phyloP scores from a whole-genome alignment of 53 echinoderm and acorn worm genomes.

The Stichopus horrens region DNA sequence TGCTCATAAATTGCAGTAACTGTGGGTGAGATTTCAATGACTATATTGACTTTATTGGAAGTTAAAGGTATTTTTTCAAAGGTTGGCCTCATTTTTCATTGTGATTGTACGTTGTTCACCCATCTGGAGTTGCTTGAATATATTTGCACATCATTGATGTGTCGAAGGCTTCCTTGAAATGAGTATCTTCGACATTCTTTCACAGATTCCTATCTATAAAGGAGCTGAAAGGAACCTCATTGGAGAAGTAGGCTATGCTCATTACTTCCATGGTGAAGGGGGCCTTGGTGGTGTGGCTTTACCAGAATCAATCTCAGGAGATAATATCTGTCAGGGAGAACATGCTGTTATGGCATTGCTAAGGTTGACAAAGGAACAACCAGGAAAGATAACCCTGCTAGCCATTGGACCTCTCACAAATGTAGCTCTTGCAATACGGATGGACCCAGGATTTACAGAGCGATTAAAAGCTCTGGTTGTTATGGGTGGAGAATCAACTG shows the following conservation, averaged over 20 bases:
- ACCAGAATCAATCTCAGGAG: slow-evolving; percentile 32
- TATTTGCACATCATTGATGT: neutral
- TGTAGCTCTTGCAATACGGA: slow-evolving; percentile 72
- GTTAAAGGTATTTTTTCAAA: too few relatives aligned
- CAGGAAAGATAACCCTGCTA: slow-evolving; percentile 68
- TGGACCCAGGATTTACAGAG: slow-evolving; percentile 73
- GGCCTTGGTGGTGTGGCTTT: slow-evolving; percentile 71
- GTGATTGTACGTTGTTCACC: too few relatives aligned
- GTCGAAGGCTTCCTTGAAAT: neutral
- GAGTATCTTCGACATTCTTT: neutral
- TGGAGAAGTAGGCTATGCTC: neutral
- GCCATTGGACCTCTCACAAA: slow-evolving; percentile 90
- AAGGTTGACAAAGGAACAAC: slow-evolving; percentile 68
- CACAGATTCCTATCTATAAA: slow-evolving; percentile 70
- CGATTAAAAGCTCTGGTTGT: slow-evolving; percentile 72
- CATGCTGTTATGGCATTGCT: slow-evolving; percentile 76
- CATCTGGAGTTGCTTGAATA: too few relatives aligned
- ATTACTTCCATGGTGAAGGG: slow-evolving; percentile 55
- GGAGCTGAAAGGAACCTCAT: slow-evolving; percentile 61
- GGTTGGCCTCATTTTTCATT: too few relatives aligned
- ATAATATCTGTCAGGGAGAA: slow-evolving; percentile 63
- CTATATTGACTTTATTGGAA: too few relatives aligned
- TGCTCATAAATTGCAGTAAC: too few relatives aligned
- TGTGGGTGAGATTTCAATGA: too few relatives aligned
- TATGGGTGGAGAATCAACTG: slow-evolving; percentile 79